These are phyloP conservation scores for Polyergus mexicanus DNA, from an alignment of 1,140 invertebrate genomes.

Conservation along the genomic window DNA sequence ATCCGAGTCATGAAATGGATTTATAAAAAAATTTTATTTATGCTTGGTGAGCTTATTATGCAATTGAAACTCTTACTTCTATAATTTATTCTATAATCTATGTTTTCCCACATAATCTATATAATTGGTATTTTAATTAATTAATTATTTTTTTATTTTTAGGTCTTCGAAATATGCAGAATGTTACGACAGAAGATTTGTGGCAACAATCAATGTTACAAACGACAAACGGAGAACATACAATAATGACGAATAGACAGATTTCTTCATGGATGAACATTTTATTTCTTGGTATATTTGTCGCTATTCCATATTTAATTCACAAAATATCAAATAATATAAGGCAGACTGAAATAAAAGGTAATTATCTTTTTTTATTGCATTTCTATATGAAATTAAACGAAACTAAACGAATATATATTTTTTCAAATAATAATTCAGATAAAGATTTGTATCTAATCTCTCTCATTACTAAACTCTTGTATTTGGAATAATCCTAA, in stretches of 20 bases:
- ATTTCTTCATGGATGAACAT: constrained; percentile 90
- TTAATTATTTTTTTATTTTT: constrained; percentile 32
- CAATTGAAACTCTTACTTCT: not conserved
- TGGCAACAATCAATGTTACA: constrained; percentile 82
- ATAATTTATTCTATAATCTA: not conserved
- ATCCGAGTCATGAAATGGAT: constrained; percentile 93
- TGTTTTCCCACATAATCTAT: not conserved
- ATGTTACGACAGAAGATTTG: constrained; percentile 83
- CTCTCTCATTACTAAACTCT: not conserved
- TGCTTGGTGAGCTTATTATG: constrained; percentile 87
- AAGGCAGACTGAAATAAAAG: constrained; percentile 82
- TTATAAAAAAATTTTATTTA: constrained; percentile 90
- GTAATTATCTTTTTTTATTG: constrained; percentile 72
- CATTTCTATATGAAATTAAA: not conserved
- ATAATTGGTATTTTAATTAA: not conserved
- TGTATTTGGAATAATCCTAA: not conserved
- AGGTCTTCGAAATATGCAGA: constrained; percentile 84
- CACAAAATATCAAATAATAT: constrained; percentile 91
- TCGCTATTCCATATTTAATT: constrained; percentile 96
- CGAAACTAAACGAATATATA: constrained; percentile 31
- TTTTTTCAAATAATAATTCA: constrained; percentile 85
- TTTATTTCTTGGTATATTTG: constrained; percentile 94
- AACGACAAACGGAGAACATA: constrained; percentile 79
- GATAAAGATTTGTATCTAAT: constrained; percentile 74
- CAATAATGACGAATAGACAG: not conserved